phyloP scores from a whole-genome alignment of 2,888 invertebrate genomes.

The Dasypolia templi region DNA sequence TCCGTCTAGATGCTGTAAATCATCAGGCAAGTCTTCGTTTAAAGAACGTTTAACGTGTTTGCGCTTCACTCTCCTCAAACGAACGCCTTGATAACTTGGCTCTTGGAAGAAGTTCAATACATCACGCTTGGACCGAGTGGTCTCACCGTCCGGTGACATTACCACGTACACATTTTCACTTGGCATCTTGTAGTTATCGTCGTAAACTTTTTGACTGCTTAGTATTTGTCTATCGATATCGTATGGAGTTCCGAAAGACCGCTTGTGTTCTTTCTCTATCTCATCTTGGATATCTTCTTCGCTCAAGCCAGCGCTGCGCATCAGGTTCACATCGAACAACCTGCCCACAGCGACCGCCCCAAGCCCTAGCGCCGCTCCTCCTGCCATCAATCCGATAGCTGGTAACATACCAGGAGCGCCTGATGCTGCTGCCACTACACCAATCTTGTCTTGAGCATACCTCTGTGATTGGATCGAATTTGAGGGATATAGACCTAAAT shows the following conservation, averaged over 20 bases:
- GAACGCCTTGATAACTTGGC: conserved; percentile 72
- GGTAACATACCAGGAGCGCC: conserved; percentile 92
- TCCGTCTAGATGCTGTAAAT: conserved; percentile 82
- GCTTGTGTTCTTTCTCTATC: conserved; percentile 90
- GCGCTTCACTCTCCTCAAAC: conserved; percentile 76
- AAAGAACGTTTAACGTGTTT: conserved; percentile 80
- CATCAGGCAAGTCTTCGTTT: conserved; percentile 84
- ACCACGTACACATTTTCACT: conserved; percentile 89
- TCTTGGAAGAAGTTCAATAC: conserved; percentile 75
- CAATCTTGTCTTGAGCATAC: conserved; percentile 92
- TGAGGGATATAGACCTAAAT: conserved; percentile 92
- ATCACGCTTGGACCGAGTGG: conserved; percentile 81
- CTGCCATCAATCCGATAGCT: conserved; percentile 94
- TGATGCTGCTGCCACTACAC: conserved; percentile 89
- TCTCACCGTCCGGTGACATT: conserved; percentile 85
- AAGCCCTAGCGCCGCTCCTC: conserved; percentile 95
- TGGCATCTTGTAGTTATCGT: conserved; percentile 89
- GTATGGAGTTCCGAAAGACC: conserved; percentile 86
- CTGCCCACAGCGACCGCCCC: conserved; percentile 95
- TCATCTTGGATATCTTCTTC: conserved; percentile 84
- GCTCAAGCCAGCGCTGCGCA: conserved; percentile 88
- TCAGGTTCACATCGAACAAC: conserved; percentile 92
- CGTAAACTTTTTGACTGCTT: conserved; percentile 84
- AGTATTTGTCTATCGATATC: conserved; percentile 86
- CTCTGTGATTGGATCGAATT: conserved; percentile 85